These are phyloP conservation scores for Thelaira solivaga DNA, from an alignment of 2,888 invertebrate genomes.

Conservation along the genomic window DNA sequence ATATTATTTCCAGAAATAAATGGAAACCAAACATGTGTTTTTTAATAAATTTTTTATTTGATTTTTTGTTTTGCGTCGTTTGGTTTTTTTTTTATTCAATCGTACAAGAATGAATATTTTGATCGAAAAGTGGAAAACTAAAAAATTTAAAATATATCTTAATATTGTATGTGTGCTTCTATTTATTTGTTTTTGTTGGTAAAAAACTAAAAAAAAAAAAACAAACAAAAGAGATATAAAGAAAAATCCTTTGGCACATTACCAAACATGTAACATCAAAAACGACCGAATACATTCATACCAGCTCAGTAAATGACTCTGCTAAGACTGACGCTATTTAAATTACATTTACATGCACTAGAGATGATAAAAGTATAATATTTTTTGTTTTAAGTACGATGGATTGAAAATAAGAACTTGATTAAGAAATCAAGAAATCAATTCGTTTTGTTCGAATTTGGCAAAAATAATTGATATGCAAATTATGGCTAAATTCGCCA, in stretches of 20 bases:
- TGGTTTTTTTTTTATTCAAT: conserved; percentile 18
- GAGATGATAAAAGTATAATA: too few relatives aligned
- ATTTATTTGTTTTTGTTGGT: conserved; percentile 30
- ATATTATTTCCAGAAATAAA: conserved; percentile 41
- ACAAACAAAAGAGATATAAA: not conserved
- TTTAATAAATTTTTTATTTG: conserved; percentile 40
- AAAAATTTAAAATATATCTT: conserved; percentile 20
- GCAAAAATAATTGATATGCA: too few relatives aligned
- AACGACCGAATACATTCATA: not conserved
- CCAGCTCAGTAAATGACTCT: conserved; percentile 1
- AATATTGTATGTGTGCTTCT: conserved; percentile 10
- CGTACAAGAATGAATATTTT: not conserved
- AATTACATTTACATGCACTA: conserved; percentile 8
- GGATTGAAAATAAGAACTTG: too few relatives aligned
- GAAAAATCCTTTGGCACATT: conserved; percentile 54
- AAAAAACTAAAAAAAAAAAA: not conserved
- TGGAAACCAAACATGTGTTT: conserved; percentile 57
- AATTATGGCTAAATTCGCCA: too few relatives aligned
- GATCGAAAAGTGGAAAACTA: too few relatives aligned
- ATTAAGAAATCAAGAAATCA: too few relatives aligned
- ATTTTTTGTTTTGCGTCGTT: too few relatives aligned
- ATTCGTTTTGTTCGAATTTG: too few relatives aligned
- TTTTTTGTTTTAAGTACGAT: too few relatives aligned
- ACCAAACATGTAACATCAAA: conserved; percentile 41
- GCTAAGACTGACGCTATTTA: too few relatives aligned